Percentiles rank a stretch among this genome's conserved stretches.
Conservation (phyloP, 2,888 invertebrate species). For the Scaptomyza tumidula region DNA sequence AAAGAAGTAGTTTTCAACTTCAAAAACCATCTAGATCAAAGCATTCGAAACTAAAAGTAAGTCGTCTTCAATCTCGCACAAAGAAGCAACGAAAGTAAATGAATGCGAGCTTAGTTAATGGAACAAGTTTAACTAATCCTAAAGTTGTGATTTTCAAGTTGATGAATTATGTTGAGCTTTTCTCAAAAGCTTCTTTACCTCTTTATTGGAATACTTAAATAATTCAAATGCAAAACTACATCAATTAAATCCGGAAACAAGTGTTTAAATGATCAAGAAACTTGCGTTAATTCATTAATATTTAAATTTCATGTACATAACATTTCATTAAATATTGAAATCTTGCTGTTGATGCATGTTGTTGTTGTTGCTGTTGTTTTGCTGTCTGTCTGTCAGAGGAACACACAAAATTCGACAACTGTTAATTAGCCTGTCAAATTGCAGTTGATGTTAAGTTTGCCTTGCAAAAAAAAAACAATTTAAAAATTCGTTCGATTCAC, state of each 20-base stretch:
- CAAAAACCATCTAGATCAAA: background rate
- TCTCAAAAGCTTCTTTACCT: too few relatives aligned
- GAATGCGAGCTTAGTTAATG: too few relatives aligned
- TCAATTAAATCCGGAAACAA: too few relatives aligned
- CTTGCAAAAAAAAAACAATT: background rate
- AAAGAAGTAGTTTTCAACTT: background rate
- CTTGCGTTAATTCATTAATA: too few relatives aligned
- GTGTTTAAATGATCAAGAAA: too few relatives aligned
- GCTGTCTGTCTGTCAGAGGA: background rate
- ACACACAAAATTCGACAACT: slow-evolving; percentile 9
- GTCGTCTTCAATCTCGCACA: background rate
- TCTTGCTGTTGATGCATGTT: background rate
- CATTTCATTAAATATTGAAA: background rate
- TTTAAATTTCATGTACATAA: background rate
- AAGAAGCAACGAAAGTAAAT: background rate
- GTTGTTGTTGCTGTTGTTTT: background rate
- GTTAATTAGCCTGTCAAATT: slow-evolving; percentile 22
- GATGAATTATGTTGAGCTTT: too few relatives aligned
- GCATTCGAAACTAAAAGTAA: background rate
- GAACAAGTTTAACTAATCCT: too few relatives aligned
- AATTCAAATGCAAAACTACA: too few relatives aligned
- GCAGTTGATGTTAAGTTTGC: background rate
- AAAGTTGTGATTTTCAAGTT: too few relatives aligned
- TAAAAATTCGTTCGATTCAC: slow-evolving; percentile 25
- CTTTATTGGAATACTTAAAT: too few relatives aligned